These are phyloP conservation scores for Elmis aenea DNA, from an alignment of 2,888 invertebrate genomes.

Conservation along the genomic window DNA sequence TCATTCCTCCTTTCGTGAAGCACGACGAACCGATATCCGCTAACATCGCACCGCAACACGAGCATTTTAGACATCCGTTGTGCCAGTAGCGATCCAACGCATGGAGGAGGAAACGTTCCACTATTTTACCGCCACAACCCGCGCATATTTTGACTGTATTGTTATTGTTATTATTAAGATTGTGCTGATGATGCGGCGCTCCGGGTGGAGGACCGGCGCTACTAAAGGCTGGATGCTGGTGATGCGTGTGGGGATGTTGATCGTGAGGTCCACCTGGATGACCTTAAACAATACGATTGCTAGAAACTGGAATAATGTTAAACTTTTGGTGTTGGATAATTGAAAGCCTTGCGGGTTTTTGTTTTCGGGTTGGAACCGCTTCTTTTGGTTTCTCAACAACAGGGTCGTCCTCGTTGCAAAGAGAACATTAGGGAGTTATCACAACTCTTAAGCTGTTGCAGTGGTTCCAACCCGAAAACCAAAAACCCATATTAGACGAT, in stretches of 20 bases:
- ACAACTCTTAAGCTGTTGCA: too few relatives aligned
- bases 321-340: too few relatives aligned
- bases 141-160: conserved; percentile 74
- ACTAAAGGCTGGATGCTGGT: conserved; percentile 47
- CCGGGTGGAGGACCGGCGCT: conserved; percentile 47
- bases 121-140: conserved; percentile 88
- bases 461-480: too few relatives aligned
- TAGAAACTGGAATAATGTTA: too few relatives aligned
- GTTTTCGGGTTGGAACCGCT: too few relatives aligned
- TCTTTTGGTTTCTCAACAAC: too few relatives aligned
- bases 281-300: conserved; percentile 27
- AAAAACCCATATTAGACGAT: too few relatives aligned
- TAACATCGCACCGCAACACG: conserved; percentile 81
- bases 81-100: conserved; percentile 96
- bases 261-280: conserved; percentile 41
- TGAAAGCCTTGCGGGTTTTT: too few relatives aligned
- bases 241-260: conserved; percentile 40
- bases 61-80: conserved; percentile 90
- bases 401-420: too few relatives aligned
- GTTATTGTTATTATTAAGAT: conserved; percentile 52
- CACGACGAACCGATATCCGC: conserved; percentile 90
- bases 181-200: conserved; percentile 47
- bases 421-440: too few relatives aligned
- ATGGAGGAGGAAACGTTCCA: conserved; percentile 85
- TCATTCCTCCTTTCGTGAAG: conserved; percentile 90